A percentile compares a stretch with the other conserved stretches of the same genome.
phyloP scores from a whole-genome alignment of 2,113 vertebrate species.

The Cacatua alba region DNA sequence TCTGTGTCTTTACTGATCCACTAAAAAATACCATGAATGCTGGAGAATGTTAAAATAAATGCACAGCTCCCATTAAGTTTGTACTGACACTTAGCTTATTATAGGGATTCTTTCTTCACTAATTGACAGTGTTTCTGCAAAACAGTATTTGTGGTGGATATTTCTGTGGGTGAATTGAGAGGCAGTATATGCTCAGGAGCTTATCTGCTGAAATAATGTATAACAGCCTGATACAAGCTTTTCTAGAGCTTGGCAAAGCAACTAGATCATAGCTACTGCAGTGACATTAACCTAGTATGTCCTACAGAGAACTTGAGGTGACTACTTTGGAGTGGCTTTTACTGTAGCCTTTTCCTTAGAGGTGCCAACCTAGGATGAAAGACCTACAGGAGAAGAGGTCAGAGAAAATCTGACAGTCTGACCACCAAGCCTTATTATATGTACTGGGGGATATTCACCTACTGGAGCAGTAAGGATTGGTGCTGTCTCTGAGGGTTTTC shows the following conservation, averaged over 20 bases:
- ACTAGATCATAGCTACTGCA: not conserved
- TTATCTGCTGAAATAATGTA: not conserved
- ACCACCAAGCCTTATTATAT: fast-evolving
- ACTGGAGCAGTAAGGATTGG: not conserved
- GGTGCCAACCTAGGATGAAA: not conserved
- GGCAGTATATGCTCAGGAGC: not conserved
- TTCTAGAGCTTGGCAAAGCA: not conserved
- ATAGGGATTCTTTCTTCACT: not conserved
- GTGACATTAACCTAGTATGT: not conserved
- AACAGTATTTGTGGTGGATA: not conserved
- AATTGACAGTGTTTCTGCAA: not conserved
- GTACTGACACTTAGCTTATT: not conserved
- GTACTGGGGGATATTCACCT: not conserved
- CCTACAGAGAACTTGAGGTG: not conserved
- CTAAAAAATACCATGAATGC: not conserved
- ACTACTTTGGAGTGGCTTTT: not conserved
- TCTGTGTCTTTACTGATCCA: not conserved
- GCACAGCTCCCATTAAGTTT: not conserved
- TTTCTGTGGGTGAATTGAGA: not conserved
- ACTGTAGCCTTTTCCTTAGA: not conserved
- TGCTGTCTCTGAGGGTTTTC: not conserved
- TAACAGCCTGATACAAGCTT: not conserved
- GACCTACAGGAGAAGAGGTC: not conserved
- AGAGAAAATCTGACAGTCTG: not conserved
- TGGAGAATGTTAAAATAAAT: not conserved